phyloP scores from a whole-genome alignment of 2,888 invertebrate species.

The Eupithecia abbreviata region DNA sequence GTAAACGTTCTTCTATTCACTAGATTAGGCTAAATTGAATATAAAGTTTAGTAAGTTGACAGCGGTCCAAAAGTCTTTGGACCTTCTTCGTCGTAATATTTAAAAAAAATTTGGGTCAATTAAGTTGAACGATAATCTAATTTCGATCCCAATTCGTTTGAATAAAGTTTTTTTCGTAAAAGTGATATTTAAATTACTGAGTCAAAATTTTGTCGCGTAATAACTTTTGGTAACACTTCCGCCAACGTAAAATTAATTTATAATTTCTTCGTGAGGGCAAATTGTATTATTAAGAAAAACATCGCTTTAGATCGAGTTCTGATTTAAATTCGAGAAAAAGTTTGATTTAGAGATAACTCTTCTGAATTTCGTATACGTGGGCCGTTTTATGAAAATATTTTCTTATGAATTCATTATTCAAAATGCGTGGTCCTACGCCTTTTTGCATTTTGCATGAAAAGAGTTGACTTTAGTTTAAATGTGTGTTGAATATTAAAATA shows the following conservation, averaged over 20 bases:
- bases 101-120: not conserved
- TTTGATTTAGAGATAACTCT: slow-evolving; percentile 32
- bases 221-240: slow-evolving; percentile 59
- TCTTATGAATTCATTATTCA: slow-evolving; percentile 30
- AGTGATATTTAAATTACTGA: not conserved
- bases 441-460: slow-evolving; percentile 27
- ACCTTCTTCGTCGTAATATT: not conserved
- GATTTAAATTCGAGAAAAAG: slow-evolving; percentile 1
- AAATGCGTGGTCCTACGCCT: slow-evolving; percentile 20
- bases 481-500: slow-evolving; percentile 10
- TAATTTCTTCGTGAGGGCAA: slow-evolving; percentile 52
- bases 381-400: slow-evolving; percentile 37
- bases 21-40: not conserved
- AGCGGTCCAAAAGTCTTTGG: not conserved
- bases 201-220: slow-evolving; percentile 49
- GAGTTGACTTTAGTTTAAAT: slow-evolving; percentile 9
- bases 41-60: not conserved
- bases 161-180: not conserved
- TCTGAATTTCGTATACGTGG: slow-evolving; percentile 24
- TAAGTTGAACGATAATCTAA: not conserved
- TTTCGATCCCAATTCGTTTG: not conserved
- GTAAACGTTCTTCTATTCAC: not conserved
- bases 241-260: slow-evolving; percentile 59
- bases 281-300: slow-evolving; percentile 51
- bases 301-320: slow-evolving; percentile 29